These are phyloP conservation scores for Drosophila simulans DNA, from an alignment of 1,140 invertebrate species.

Conservation along the genomic window DNA sequence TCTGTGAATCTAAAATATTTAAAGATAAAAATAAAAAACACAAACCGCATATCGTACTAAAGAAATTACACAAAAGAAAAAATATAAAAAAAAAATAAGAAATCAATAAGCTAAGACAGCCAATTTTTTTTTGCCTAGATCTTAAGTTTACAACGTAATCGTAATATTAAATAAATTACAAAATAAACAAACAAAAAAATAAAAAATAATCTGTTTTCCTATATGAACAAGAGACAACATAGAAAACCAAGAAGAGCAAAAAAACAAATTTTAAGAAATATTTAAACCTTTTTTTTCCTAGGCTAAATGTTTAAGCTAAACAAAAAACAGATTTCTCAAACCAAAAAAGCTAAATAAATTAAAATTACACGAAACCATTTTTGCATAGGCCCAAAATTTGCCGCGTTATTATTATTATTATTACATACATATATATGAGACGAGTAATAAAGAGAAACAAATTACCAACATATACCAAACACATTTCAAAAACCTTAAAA, in stretches of 20 bases:
- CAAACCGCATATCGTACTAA: conserved; percentile 58
- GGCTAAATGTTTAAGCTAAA: conserved; percentile 44
- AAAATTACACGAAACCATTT: conserved; percentile 49
- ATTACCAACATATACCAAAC: conserved; percentile 69
- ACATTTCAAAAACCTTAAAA: conserved; percentile 58
- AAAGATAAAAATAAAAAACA: conserved; percentile 4
- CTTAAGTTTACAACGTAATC: conserved; percentile 68
- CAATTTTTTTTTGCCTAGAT: conserved; percentile 71
- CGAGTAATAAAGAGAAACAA: conserved; percentile 23
- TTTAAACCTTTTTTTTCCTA: conserved; percentile 48
- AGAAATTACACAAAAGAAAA: conserved; percentile 42
- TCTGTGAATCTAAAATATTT: conserved; percentile 58
- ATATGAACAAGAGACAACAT: conserved; percentile 29
- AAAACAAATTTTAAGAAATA: conserved; percentile 48
- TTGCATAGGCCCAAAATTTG: conserved; percentile 69
- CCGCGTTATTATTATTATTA: conserved; percentile 52
- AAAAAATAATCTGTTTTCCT: conserved; percentile 49
- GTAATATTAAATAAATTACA: conserved; percentile 49
- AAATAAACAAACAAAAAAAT: conserved; percentile 40
- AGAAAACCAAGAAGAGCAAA: conserved; percentile 20
- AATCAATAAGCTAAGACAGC: conserved; percentile 61
- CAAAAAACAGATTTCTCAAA: conserved; percentile 33
- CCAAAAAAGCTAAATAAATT: conserved; percentile 31
- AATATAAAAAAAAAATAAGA: conserved; percentile 28
- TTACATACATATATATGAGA: conserved; percentile 42